Base-by-base conservation (phyloP, 2,888 invertebrate species). In the Acleris laterana region DNA sequence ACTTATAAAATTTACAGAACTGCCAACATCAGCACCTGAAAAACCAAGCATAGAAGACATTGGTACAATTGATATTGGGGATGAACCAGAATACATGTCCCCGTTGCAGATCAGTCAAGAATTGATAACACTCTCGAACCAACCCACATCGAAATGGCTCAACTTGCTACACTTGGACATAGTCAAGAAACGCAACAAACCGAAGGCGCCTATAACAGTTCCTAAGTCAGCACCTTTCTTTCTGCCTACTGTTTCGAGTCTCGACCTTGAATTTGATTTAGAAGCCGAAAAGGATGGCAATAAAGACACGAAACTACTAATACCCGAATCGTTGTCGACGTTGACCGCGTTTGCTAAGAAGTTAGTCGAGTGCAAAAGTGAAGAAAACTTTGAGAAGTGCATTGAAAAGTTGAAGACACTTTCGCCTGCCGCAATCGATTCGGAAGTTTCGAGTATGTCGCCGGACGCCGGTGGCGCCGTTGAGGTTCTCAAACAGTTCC, bases 211-310 rank as follows among this genome's bases (percentile, higher is more conserved):
- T 0, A 94, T 96, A 0, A 97, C 97, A 78, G 94, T 94, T 2
- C 96, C 97, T 0, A 97, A 97, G 87, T 95, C 96, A 1, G 99
- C 98, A 0, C 99, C 99, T 0, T 99, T 99, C 93, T 99, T 99
- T 84, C 90, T 99, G 59, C 98, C 99, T 0, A 98, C 99, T 0
- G 94, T 98, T 63, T 95, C 97, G 0, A 96, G 97, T 1, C 90
- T 98, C 19, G 95, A 97, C 74, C 88, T 97, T 6, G 95, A 96
- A 81, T 99, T 99, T 84, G 97, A 97, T 81, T 82, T 96, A 3
- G 91, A 93, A 4, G 87, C 93, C 63, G 85, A 88, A 0, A 87
- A 89, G 32, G 83, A 80, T 13, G 76, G 87, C 1, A 80, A 82
- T 17, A 76, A 83, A 22, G 82, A 84, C 1, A 94, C 94, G 6